Conservation (phyloP, 2,113 vertebrate genomes). For the Cygnus buccinator region DNA sequence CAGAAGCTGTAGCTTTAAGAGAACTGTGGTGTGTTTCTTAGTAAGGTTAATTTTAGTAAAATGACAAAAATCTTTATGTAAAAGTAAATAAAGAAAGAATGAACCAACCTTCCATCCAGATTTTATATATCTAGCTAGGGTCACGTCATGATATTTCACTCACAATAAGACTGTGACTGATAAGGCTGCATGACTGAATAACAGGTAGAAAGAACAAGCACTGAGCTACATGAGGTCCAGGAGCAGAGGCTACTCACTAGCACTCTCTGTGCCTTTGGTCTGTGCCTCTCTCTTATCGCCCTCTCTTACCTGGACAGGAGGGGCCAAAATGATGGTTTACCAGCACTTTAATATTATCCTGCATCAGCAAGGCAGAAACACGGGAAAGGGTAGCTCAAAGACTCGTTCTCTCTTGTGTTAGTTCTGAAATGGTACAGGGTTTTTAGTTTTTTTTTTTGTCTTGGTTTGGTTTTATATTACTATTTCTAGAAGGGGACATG, state of each 20-base stretch:
- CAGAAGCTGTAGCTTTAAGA: neutral
- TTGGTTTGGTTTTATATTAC: neutral
- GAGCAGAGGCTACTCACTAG: fast-evolving
- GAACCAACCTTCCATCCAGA: neutral
- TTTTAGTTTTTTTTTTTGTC: neutral
- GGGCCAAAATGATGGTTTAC: neutral
- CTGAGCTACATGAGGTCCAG: neutral
- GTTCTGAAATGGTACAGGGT: neutral
- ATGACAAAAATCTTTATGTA: neutral
- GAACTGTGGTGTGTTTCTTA: neutral
- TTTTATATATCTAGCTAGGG: neutral
- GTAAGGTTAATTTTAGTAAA: neutral
- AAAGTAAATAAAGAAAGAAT: neutral
- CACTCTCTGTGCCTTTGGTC: neutral
- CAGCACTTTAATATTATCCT: neutral
- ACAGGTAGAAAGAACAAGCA: neutral
- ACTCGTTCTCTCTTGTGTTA: fast-evolving
- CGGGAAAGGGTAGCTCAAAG: neutral
- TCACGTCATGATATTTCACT: neutral
- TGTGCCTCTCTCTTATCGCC: neutral
- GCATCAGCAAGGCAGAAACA: neutral
- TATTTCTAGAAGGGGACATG: neutral
- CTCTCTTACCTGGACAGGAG: neutral
- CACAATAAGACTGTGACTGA: neutral
- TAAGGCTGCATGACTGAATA: neutral